phyloP scores from a whole-genome alignment of 2,888 invertebrate species.

The Cyclophora punctaria region DNA sequence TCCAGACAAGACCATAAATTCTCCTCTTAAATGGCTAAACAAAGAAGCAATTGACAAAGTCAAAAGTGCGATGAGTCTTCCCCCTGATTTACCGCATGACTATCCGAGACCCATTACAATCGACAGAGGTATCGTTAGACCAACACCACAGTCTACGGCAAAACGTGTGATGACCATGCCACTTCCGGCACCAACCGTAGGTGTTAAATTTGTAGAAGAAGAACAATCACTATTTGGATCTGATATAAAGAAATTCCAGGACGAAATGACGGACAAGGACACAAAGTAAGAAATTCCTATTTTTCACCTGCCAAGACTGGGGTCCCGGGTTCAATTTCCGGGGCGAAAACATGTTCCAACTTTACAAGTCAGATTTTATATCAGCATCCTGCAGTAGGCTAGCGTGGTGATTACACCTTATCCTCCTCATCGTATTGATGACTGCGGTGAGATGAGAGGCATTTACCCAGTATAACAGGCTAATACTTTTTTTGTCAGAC shows the following conservation, averaged over 20 bases:
- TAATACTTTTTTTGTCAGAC: too few species aligned
- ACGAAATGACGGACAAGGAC: conserved; percentile 17
- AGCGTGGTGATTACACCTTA: too few species aligned
- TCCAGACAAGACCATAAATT: neutral
- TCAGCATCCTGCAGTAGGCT: too few species aligned
- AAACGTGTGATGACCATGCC: neutral
- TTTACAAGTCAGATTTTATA: too few species aligned
- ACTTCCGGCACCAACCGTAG: neutral
- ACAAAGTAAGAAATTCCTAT: too few species aligned
- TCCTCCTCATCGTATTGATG: too few species aligned
- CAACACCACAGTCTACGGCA: neutral
- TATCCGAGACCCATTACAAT: conserved; percentile 7
- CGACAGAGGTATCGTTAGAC: neutral
- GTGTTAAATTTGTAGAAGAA: neutral
- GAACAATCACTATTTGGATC: neutral
- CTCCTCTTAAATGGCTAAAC: neutral
- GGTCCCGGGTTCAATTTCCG: too few species aligned
- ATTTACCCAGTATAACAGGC: too few species aligned
- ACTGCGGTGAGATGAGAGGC: too few species aligned
- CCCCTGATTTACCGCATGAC: neutral
- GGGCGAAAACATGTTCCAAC: too few species aligned
- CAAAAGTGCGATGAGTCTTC: neutral
- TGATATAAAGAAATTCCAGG: conserved; percentile 21
- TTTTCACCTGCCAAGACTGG: too few species aligned
- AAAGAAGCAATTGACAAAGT: neutral